Evolutionary conservation across 2,888 invertebrate species (phyloP), one percentile per base, ranked within the genome.

Genomic region (Epirrhoe tristata): DNA sequence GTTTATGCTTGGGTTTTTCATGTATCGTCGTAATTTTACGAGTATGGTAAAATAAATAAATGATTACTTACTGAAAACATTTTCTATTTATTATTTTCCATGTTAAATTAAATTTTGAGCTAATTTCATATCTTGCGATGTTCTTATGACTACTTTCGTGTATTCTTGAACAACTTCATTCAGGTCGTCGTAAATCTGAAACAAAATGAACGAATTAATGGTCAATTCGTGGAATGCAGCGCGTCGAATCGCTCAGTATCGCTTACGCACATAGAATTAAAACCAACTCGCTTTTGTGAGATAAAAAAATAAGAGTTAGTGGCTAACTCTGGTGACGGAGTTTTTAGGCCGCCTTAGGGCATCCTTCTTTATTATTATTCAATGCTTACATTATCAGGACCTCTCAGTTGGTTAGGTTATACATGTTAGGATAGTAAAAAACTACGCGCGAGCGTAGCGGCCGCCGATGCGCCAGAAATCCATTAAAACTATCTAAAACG

Each of bases 101-200:
- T 66, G 75, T 75, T 48, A 75, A 71, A 72, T 67, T 54, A 64
- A 63, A 59, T 73, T 72, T 67, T 71, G 69, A 16, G 83, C 77
- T 74, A 87, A 75, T 75, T 94, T 93, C 93, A 95, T 95, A 79
- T 96, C 96, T 67, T 95, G 94, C 0, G 97, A 96, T 52, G 96
- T 95, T 69, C 96, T 93, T 50, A 94, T 88, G 0, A 96, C 95
- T 2, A 95, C 95, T 74, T 95, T 89, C 24, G 95, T 88, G 75
- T 97, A 97, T 73, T 95, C 94, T 16, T 94, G 90, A 50, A 97
- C 93, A 0, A 95, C 81, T 32, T 93, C 88, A 66, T 95, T 93
- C 70, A 97, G 86, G 72, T 95, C 95, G 6, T 94, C 87, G 72
- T 95, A 94, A 39, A 95, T 94, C 96, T 96, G 88, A 53, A 94